Percentiles rank a stretch among this genome's conserved stretches.
phyloP scores from a whole-genome alignment of 2,113 vertebrate genomes.

The Sander vitreus region DNA sequence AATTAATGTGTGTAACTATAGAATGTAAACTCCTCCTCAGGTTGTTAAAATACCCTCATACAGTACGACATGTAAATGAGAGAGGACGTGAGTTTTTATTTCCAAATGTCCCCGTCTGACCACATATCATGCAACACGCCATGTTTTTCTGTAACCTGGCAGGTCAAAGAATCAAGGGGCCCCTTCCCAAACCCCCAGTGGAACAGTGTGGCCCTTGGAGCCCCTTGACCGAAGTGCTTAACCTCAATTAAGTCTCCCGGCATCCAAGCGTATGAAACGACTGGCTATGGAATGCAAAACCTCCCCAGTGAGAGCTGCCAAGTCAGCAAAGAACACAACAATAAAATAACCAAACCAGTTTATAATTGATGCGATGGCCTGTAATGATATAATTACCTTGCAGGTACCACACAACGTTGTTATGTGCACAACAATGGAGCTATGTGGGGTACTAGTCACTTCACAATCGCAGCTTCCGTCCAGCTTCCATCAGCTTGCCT shows the following conservation, averaged over 20 bases:
- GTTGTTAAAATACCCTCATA: neutral
- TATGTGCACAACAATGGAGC: slow-evolving; percentile 20
- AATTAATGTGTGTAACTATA: no score
- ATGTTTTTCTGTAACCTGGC: neutral
- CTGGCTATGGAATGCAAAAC: slow-evolving; percentile 39
- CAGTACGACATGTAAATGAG: neutral
- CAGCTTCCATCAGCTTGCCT: slow-evolving; percentile 25
- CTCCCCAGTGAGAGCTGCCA: slow-evolving; percentile 12
- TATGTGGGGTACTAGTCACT: slow-evolving; percentile 9
- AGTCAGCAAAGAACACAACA: slow-evolving; percentile 38
- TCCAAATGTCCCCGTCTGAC: neutral
- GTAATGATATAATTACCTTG: slow-evolving; percentile 58
- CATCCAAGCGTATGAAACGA: slow-evolving; percentile 32
- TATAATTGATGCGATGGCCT: slow-evolving; percentile 49
- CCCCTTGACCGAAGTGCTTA: slow-evolving; percentile 63
- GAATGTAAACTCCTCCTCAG: neutral
- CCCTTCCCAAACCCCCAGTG: slow-evolving; percentile 39
- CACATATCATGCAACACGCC: neutral
- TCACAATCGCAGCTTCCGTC: slow-evolving; percentile 21
- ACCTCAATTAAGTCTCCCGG: slow-evolving; percentile 61
- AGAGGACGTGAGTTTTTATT: neutral
- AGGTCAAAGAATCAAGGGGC: slow-evolving; percentile 15
- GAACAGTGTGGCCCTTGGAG: slow-evolving; percentile 37
- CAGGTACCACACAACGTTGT: slow-evolving; percentile 26
- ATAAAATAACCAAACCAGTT: slow-evolving; percentile 48